Base-by-base conservation (phyloP, 2,888 invertebrate genomes). In the Blastobasis adustella region DNA sequence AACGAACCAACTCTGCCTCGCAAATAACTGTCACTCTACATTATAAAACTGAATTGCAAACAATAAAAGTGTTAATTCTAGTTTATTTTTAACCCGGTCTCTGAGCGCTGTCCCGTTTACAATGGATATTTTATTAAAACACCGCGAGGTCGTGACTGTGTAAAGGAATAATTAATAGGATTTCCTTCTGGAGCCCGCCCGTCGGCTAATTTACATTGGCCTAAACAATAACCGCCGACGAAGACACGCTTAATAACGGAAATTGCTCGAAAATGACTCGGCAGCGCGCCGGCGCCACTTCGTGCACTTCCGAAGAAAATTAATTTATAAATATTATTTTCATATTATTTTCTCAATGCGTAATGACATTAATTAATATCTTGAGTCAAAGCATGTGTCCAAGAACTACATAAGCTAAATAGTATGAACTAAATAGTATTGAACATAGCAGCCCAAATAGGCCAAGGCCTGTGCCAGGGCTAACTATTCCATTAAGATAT, bases 151-250 rank as follows among this genome's bases (percentile, higher is more conserved):
- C 54, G 53, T 58, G 56, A 56, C 59, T 62, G 57, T 67, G 58
- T 66, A 62, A 66, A 60, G 60, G 61, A 69, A 67, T 73, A 71
- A 73, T 75, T 75, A 76, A 77, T 75, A 69, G 69, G 67, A 75
- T 76, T 77, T 74, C 64, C 68, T 66, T 61, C 58, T 59, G 57
- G 67, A 71, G 61, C 62, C 64, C 65, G 64, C 67, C 71, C 67
- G 63, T 64, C 62, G 67, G 66, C 73, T 74, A 76, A 80, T 80
- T 79, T 79, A 74, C 76, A 79, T 77, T 62, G 67, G 66, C 65
- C 67, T 77, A 74, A 78, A 79, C 74, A 80, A 79, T 79, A 79
- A 76, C 73, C 47, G 57, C 57, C 66, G 71, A 71, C 70, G 66
- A 73, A 78, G 73, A 74, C 67, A 67, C 66, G 66, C 72, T 75